phyloP scores from a whole-genome alignment of 2,797 vertebrate genomes.

The Spea hammondii region DNA sequence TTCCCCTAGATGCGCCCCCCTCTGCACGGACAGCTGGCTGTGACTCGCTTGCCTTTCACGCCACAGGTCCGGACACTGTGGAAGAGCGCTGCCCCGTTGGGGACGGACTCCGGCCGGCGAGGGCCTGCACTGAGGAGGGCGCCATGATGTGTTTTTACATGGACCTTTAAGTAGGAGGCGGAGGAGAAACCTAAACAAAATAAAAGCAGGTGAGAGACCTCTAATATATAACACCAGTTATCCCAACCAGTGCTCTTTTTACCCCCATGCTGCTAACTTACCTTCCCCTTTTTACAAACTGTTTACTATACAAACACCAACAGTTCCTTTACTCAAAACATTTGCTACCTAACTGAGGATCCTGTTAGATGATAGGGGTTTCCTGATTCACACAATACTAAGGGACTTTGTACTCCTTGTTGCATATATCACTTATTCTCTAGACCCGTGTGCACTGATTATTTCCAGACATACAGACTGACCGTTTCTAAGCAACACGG shows the following conservation, averaged over 20 bases:
- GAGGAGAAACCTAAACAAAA: conserved; percentile 98
- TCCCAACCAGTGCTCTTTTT: conserved; percentile 63
- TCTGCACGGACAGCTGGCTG: conserved; percentile 63
- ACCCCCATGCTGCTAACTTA: conserved; percentile 55
- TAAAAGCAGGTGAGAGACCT: conserved; percentile 82
- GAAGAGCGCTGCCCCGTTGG: conserved; percentile 96
- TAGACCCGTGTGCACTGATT: too few species aligned
- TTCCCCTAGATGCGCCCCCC: conserved; percentile 42
- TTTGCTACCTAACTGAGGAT: conserved; percentile 38
- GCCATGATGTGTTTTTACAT: conserved; percentile 99
- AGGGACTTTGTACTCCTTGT: too few species aligned
- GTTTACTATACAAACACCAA: neutral
- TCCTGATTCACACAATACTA: too few species aligned
- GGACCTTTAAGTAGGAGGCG: conserved; percentile 99
- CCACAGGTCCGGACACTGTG: conserved; percentile 98
- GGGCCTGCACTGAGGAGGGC: conserved; percentile 87
- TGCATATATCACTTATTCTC: too few species aligned
- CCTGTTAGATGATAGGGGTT: too few species aligned
- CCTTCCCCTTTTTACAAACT: neutral
- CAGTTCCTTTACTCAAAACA: neutral
- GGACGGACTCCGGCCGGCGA: conserved; percentile 91
- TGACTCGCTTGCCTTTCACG: conserved; percentile 97
- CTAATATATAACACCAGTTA: conserved; percentile 14
- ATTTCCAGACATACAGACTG: too few species aligned
- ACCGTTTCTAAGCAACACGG: too few species aligned